A percentile compares a stretch with the other conserved stretches of the same genome.
Evolutionary conservation across 2,797 vertebrate genomes (phyloP).

Genomic region (Gouania willdenowi): DNA sequence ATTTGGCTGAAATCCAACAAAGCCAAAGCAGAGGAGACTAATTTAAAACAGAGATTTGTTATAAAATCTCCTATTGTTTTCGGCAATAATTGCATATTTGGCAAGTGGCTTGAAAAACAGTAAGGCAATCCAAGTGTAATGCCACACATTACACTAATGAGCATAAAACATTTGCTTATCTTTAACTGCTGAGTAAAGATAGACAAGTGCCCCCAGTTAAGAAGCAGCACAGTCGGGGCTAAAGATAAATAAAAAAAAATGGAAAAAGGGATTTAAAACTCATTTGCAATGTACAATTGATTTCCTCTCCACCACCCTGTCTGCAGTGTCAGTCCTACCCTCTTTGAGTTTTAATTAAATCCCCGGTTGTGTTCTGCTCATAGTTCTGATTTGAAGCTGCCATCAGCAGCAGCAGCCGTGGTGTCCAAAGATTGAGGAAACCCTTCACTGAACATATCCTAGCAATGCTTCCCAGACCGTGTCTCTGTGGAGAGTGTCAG

Average conservation of each 20-base stretch:
- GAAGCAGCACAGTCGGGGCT: background rate
- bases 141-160: slow-evolving; percentile 36
- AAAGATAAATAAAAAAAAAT: slow-evolving; percentile 37
- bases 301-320: slow-evolving; percentile 55
- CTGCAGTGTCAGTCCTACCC: slow-evolving; percentile 65
- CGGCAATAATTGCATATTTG: slow-evolving; percentile 15
- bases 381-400: slow-evolving; percentile 64
- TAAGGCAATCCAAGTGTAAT: slow-evolving; percentile 15
- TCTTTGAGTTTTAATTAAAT: slow-evolving; percentile 78
- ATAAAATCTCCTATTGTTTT: slow-evolving; percentile 5
- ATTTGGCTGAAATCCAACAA: slow-evolving; percentile 1
- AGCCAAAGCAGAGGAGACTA: too few relatives aligned
- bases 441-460: slow-evolving; percentile 67
- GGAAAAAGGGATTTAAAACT: slow-evolving; percentile 44
- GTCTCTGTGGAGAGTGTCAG: slow-evolving; percentile 39
- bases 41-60: too few relatives aligned
- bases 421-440: slow-evolving; percentile 64
- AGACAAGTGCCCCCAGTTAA: slow-evolving; percentile 16
- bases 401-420: slow-evolving; percentile 68
- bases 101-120: slow-evolving; percentile 17
- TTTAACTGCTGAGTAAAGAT: slow-evolving; percentile 35
- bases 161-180: slow-evolving; percentile 47
- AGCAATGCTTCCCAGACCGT: slow-evolving; percentile 45
- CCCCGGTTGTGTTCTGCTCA: slow-evolving; percentile 62
- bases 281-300: slow-evolving; percentile 66